A percentile compares a stretch with the other conserved stretches of the same genome.
Conservation (phyloP, 37 sponge, comb jelly and placozoan species). For the Lycopodina hypogea region DNA sequence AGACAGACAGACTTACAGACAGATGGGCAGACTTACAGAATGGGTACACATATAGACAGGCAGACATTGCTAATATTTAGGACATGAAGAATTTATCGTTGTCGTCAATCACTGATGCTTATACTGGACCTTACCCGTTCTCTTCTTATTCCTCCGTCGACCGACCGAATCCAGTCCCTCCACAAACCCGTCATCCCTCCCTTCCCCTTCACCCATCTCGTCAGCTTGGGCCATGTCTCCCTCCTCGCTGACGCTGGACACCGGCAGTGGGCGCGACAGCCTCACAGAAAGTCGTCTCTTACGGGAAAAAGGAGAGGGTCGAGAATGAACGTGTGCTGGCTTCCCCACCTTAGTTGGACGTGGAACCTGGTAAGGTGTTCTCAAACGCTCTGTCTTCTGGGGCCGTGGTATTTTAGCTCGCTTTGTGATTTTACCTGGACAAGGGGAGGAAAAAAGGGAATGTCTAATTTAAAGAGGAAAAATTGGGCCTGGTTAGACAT, state of each 20-base stretch:
- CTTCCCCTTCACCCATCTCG: conserved; percentile 78
- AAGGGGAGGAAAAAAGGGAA: neutral
- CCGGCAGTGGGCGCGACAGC: conserved; percentile 20
- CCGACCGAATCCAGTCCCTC: conserved; percentile 37
- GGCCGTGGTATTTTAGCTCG: conserved; percentile 15
- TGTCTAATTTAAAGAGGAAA: too few species aligned
- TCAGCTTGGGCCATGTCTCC: conserved; percentile 80
- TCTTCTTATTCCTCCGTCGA: conserved; percentile 35
- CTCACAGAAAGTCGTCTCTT: conserved; percentile 53
- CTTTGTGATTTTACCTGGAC: conserved; percentile 12
- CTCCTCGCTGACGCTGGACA: conserved; percentile 53
- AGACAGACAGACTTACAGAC: too few species aligned
- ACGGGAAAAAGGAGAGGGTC: conserved; percentile 25
- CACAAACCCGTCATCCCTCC: conserved; percentile 68
- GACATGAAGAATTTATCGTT: too few species aligned
- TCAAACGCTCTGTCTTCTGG: conserved; percentile 5
- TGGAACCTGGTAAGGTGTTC: conserved; percentile 31
- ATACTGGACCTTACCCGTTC: conserved; percentile 19
- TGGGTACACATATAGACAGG: too few species aligned
- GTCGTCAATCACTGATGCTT: neutral
- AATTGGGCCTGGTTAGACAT: too few species aligned
- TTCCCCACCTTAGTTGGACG: conserved; percentile 6
- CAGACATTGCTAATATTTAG: too few species aligned
- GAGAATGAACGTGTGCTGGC: neutral
- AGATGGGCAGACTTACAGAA: too few species aligned